Conservation (phyloP, 2,888 invertebrate genomes). For the Drosophila longiperda region DNA sequence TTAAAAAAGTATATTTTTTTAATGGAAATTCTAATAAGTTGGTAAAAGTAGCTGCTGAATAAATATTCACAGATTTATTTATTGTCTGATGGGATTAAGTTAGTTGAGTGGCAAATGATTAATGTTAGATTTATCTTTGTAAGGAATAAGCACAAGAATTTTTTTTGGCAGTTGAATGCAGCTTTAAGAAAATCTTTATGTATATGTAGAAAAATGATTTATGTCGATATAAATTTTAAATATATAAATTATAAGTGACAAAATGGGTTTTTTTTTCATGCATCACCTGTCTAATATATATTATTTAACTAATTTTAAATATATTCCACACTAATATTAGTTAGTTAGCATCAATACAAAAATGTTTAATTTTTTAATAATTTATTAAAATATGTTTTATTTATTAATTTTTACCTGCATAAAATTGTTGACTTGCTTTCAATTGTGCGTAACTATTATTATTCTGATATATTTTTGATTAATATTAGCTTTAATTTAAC, state of each 20-base stretch:
- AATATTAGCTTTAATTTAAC: background rate
- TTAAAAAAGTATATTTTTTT: background rate
- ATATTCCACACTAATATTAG: background rate
- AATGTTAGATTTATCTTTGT: conserved; percentile 2
- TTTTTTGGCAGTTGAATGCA: background rate
- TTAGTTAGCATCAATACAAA: background rate
- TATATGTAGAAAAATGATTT: background rate
- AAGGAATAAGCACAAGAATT: background rate
- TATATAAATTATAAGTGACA: background rate
- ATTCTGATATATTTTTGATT: background rate
- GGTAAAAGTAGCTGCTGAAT: conserved; percentile 6
- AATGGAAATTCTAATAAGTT: background rate
- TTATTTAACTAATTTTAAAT: background rate
- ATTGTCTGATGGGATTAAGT: conserved; percentile 1
- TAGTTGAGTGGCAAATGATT: conserved; percentile 1
- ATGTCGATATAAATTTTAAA: background rate
- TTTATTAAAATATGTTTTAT: background rate
- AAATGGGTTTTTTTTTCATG: background rate
- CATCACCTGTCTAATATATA: background rate
- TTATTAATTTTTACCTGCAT: background rate
- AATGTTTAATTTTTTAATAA: background rate
- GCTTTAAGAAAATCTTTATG: background rate
- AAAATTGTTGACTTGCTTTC: background rate
- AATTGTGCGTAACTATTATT: background rate
- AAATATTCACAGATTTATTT: background rate